Percentiles rank a stretch among this genome's conserved stretches.
phyloP scores from a whole-genome alignment of 35 echinoderm and acorn worm species.

The Amphiura filiformis region DNA sequence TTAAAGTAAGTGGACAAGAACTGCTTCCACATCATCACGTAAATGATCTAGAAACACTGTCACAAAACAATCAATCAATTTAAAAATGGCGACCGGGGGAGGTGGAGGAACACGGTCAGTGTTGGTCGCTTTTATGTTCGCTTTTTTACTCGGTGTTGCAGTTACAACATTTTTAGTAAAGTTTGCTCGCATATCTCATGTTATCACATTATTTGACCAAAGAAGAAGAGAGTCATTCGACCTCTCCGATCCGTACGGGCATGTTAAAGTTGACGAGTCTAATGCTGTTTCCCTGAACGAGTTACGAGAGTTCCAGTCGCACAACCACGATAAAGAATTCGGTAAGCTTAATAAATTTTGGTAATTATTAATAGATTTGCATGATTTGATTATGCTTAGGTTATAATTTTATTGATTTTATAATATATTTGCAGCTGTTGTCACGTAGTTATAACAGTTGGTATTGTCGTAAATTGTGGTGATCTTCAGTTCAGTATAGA shows the following conservation, averaged over 20 bases:
- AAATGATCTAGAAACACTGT: too few relatives aligned
- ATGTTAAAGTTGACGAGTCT: constrained; percentile 35
- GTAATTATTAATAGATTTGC: too few relatives aligned
- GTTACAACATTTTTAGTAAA: constrained; percentile 28
- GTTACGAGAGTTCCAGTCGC: constrained; percentile 24
- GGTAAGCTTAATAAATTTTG: too few relatives aligned
- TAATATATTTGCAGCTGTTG: too few relatives aligned
- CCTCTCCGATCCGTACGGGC: constrained; percentile 29
- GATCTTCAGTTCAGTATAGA: too few relatives aligned
- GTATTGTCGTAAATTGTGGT: too few relatives aligned
- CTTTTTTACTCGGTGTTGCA: constrained; percentile 32
- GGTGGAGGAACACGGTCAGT: constrained; percentile 6
- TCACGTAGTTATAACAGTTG: too few relatives aligned
- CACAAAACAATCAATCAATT: not conserved
- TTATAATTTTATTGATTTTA: too few relatives aligned
- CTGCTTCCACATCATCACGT: too few relatives aligned
- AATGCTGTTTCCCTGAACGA: constrained; percentile 30
- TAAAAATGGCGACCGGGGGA: constrained; percentile 21
- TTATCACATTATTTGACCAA: not conserved
- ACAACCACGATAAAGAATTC: constrained; percentile 36
- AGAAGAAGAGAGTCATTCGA: not conserved
- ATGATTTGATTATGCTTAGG: too few relatives aligned
- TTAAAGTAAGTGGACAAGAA: too few relatives aligned
- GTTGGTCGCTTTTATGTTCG: constrained; percentile 27
- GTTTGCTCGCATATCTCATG: not conserved